Evolutionary conservation across 2,888 invertebrate species (phyloP), one percentile per base, ranked within the genome.

Genomic region (Drosophila ustulata): DNA sequence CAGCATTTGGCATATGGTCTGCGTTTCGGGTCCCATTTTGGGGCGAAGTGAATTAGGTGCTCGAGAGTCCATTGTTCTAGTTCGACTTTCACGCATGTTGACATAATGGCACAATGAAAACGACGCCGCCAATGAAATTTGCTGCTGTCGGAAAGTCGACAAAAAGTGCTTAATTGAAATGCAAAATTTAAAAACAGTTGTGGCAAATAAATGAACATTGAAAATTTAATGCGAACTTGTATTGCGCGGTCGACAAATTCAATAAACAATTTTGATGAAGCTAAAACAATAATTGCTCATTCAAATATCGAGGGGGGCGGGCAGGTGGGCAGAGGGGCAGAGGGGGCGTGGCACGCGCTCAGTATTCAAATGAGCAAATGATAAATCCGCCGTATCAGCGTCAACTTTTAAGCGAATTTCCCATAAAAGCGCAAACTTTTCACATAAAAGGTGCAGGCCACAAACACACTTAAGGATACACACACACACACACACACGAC

Each of bases 371-470:
- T 69, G 69, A 68, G 57, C 46, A 64, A 66, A 80, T 80, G 78
- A 75, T 77, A 80, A 80, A 80, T 82, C 66, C 47, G 28, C 41
- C 78, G 45, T 80, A 80, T 79, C 80, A 74, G 74, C 43, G 39
- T 45, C 52, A 80, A 80, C 67, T 80, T 82, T 75, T 69, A 70
- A 80, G 67, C 75, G 80, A 78, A 70, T 68, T 75, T 75, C 71
- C 46, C 78, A 80, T 78, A 75, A 80, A 82, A 70, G 75, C 66
- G 46, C 59, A 78, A 77, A 80, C 69, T 80, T 80, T 80, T 80
- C 80, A 57, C 82, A 80, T 80, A 80, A 80, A 82, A 70, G 78
- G 57, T 72, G 57, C 56, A 67, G 58, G 52, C 64, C 55, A 65
- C 62, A 65, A 65, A 49, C 55, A 61, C 63, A 72, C 72, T 75